These are phyloP conservation scores for Acanthis flammea DNA, from an alignment of 2,797 vertebrate genomes.

Conservation along the genomic window DNA sequence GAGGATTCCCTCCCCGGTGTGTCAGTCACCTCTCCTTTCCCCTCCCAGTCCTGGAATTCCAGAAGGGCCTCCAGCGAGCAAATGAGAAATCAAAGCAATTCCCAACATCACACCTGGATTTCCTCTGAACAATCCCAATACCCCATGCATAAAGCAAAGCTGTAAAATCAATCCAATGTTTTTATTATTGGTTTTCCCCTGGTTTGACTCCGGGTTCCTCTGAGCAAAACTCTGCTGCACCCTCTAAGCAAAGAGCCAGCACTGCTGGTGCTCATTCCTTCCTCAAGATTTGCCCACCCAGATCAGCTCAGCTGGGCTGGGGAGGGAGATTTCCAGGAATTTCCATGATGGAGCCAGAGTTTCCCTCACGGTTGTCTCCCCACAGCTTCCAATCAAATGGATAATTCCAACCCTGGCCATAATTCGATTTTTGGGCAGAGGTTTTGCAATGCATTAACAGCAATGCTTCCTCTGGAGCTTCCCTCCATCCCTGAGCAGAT, in stretches of 20 bases:
- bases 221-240: not conserved
- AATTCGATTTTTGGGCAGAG: not conserved
- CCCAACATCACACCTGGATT: not conserved
- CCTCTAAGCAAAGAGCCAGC: not conserved
- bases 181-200: not conserved
- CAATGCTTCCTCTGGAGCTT: not conserved
- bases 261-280: not conserved
- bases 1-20: no score
- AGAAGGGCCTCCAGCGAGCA: not conserved
- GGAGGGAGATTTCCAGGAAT: not conserved
- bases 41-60: no score
- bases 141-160: accelerated
- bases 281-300: not conserved
- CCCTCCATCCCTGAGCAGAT: not conserved
- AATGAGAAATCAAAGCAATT: not conserved
- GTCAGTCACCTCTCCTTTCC: no score
- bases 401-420: not conserved
- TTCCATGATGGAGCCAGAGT: not conserved
- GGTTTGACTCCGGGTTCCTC: not conserved
- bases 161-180: not conserved
- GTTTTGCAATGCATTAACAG: not conserved
- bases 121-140: no score
- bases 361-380: not conserved
- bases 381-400: not conserved
- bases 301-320: not conserved